Conservation (phyloP, 2,797 vertebrate genomes). For the Gambusia yucatana region DNA sequence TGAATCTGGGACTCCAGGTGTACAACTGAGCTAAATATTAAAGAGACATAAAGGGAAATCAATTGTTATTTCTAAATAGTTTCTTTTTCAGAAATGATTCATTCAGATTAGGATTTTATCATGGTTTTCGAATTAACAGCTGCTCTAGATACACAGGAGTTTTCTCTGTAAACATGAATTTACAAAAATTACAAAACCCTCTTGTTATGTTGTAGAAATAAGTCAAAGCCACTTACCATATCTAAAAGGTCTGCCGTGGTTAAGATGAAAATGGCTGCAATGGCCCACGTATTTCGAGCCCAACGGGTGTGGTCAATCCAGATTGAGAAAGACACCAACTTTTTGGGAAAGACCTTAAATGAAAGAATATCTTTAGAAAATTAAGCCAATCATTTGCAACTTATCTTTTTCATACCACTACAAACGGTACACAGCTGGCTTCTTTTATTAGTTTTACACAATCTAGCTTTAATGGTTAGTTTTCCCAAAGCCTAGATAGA, state of each 20-base stretch:
- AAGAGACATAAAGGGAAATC: constrained; percentile 17
- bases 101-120: not conserved
- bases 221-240: constrained; percentile 84
- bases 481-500: not conserved
- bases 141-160: not conserved
- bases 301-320: constrained; percentile 97
- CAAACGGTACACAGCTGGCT: not conserved
- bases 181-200: not conserved
- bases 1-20: constrained; percentile 62
- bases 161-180: not conserved
- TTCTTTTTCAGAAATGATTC: not conserved
- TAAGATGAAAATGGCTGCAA: constrained; percentile 93
- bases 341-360: constrained; percentile 90
- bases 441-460: not conserved
- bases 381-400: not conserved
- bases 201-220: not conserved
- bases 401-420: not conserved
- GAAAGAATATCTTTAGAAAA: not conserved
- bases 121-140: not conserved
- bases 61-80: not conserved
- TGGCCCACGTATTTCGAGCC: constrained; percentile 97
- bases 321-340: constrained; percentile 91
- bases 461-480: not conserved
- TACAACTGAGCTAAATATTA: constrained; percentile 87
- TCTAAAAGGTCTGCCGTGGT: constrained; percentile 90